phyloP scores from a whole-genome alignment of 2,888 invertebrate species.

The Anorthoa munda region DNA sequence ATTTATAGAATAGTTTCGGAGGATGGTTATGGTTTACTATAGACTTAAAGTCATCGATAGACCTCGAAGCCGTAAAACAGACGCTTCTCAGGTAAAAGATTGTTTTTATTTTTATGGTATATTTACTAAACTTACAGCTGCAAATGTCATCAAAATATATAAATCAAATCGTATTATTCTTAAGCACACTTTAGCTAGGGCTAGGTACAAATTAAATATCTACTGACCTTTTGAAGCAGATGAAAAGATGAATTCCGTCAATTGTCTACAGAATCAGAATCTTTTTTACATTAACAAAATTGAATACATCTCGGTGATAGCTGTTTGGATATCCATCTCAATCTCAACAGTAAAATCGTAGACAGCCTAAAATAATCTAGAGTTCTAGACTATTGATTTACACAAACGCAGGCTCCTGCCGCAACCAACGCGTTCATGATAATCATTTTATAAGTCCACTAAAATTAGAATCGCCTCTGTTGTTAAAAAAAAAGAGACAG shows the following conservation, averaged over 20 bases:
- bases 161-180: constrained; percentile 9
- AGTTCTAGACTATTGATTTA: constrained; percentile 36
- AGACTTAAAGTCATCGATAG: not conserved
- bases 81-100: not conserved
- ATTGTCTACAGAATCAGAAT: constrained; percentile 15
- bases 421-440: constrained; percentile 2
- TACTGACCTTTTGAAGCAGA: constrained; percentile 53
- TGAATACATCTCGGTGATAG: constrained; percentile 4
- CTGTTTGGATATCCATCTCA: not conserved
- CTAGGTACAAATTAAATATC: not conserved
- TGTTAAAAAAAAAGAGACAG: not conserved
- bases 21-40: no score
- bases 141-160: not conserved
- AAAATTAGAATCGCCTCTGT: not conserved
- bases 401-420: constrained; percentile 2
- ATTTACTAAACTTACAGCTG: constrained; percentile 1
- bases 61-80: not conserved
- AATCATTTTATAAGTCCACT: not conserved
- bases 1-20: not conserved
- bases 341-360: not conserved
- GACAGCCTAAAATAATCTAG: not conserved
- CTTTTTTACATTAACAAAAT: constrained; percentile 17
- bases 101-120: not conserved
- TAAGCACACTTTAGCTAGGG: not conserved
- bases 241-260: constrained; percentile 40